Evolutionary conservation across 2,888 invertebrate species (phyloP).

Genomic region (Crioceris asparagi): DNA sequence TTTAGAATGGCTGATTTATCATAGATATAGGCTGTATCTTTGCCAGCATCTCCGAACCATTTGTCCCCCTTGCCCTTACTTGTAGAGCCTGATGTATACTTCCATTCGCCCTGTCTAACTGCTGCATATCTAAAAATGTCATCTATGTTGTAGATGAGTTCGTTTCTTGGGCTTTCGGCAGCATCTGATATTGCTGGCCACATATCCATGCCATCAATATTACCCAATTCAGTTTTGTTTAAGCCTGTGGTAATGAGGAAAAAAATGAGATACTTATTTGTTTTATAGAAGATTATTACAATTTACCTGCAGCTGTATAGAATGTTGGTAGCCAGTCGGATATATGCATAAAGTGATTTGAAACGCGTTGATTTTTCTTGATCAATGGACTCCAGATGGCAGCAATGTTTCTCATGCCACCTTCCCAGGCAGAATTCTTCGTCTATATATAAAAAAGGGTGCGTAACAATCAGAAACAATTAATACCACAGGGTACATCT

Average conservation of each 20-base stretch:
- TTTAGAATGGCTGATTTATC: constrained; percentile 36
- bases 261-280: too few relatives aligned
- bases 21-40: constrained; percentile 33
- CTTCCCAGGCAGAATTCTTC: constrained; percentile 63
- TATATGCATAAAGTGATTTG: constrained; percentile 52
- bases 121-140: constrained; percentile 45
- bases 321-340: constrained; percentile 63
- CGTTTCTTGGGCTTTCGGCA: constrained; percentile 40
- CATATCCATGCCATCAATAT: constrained; percentile 47
- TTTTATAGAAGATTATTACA: not conserved
- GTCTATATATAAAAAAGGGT: constrained; percentile 41
- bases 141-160: constrained; percentile 49
- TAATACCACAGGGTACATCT: not conserved
- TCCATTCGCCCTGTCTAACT: constrained; percentile 50
- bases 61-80: constrained; percentile 29
- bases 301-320: constrained; percentile 47
- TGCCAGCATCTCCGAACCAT: constrained; percentile 40
- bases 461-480: not conserved
- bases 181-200: constrained; percentile 43
- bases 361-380: constrained; percentile 45
- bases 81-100: constrained; percentile 49
- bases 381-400: constrained; percentile 56
- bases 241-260: constrained; percentile 30
- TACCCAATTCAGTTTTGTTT: constrained; percentile 38
- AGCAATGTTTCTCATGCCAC: constrained; percentile 52